Evolutionary conservation across 2,113 vertebrate genomes (phyloP).

Genomic region (Nicator chloris): DNA sequence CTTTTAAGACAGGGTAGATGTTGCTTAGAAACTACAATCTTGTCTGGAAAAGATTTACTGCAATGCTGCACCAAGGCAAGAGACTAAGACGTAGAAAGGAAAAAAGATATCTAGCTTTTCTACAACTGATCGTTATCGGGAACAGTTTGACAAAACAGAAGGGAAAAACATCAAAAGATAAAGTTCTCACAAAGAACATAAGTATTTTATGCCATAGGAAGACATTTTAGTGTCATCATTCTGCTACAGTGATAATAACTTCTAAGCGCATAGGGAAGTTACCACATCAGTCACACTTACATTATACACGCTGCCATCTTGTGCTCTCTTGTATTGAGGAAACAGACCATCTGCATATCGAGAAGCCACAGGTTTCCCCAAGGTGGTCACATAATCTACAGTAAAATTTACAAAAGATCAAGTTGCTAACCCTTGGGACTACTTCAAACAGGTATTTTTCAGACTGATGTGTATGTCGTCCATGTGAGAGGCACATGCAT

Average conservation of each 20-base stretch:
- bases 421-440: neutral
- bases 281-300: slow-evolving; percentile 66
- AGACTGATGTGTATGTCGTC: neutral
- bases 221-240: neutral
- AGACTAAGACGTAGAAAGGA: neutral
- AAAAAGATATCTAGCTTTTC: neutral
- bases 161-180: neutral
- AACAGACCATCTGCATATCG: slow-evolving; percentile 78
- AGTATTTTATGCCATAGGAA: neutral
- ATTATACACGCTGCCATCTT: slow-evolving; percentile 72
- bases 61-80: neutral
- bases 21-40: slow-evolving; percentile 46
- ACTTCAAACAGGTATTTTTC: neutral
- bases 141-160: neutral
- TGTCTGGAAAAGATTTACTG: slow-evolving; percentile 5
- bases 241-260: neutral
- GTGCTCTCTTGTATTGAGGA: slow-evolving; percentile 46
- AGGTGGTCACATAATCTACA: slow-evolving; percentile 74
- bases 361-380: slow-evolving; percentile 78
- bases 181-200: neutral
- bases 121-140: neutral
- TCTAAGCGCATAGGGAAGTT: neutral
- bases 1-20: neutral
- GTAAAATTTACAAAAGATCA: slow-evolving; percentile 21
- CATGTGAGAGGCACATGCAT: neutral